A percentile compares a stretch with the other conserved stretches of the same genome.
Conservation (phyloP, 1,140 invertebrate genomes). For the Helicoverpa armigera region DNA sequence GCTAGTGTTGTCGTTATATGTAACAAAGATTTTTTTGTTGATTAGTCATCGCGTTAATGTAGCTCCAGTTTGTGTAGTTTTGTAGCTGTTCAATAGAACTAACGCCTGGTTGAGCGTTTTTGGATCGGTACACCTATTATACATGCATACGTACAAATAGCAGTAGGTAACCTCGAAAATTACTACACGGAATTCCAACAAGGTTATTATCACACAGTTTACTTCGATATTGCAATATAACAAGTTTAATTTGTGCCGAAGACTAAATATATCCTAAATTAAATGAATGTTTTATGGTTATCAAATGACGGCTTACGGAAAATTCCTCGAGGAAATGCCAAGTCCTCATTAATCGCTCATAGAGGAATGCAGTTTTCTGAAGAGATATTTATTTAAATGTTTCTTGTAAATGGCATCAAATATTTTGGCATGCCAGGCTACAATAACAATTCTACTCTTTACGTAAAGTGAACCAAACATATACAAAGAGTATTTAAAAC, state of each 20-base stretch:
- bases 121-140: not conserved
- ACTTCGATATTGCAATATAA: too few species aligned
- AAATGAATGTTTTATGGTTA: too few species aligned
- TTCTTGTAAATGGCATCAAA: too few species aligned
- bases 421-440: not conserved
- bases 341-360: too few species aligned
- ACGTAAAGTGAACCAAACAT: too few species aligned
- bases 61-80: not conserved
- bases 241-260: too few species aligned
- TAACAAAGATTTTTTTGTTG: conserved; percentile 12
- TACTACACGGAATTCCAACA: not conserved
- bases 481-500: too few species aligned
- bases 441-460: not conserved
- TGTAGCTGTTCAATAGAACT: not conserved
- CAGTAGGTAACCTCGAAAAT: not conserved
- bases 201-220: not conserved
- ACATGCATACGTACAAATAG: not conserved
- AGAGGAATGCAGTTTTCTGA: too few species aligned
- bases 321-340: too few species aligned
- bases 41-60: not conserved
- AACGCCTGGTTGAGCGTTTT: not conserved
- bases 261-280: too few species aligned
- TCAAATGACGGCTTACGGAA: too few species aligned
- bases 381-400: too few species aligned
- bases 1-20: not conserved